These are phyloP conservation scores for Phalacrocorax carbo DNA, from an alignment of 2,113 vertebrate genomes.

Conservation along the genomic window DNA sequence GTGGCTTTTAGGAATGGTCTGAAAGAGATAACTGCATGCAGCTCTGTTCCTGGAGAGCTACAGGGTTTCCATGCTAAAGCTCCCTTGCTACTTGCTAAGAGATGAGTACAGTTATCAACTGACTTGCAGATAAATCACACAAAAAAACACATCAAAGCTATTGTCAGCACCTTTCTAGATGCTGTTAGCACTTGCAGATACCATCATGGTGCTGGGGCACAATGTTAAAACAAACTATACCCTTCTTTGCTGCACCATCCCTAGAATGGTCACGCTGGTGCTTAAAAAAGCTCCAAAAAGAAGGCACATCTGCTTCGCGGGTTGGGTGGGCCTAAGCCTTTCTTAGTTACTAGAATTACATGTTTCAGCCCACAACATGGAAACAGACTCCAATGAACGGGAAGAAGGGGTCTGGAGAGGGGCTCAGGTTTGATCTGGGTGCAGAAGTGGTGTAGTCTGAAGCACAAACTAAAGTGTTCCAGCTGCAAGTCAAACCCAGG, in stretches of 20 bases:
- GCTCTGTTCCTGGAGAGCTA: neutral
- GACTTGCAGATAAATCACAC: neutral
- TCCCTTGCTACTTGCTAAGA: neutral
- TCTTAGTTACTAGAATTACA: conserved; percentile 23
- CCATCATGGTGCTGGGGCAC: neutral
- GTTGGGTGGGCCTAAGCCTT: neutral
- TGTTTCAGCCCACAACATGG: conserved; percentile 7
- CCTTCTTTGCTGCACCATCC: neutral
- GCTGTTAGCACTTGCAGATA: neutral
- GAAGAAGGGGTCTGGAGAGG: conserved; percentile 5
- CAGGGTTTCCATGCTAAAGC: neutral
- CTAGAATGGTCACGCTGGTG: neutral
- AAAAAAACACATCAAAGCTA: neutral
- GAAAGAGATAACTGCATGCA: neutral
- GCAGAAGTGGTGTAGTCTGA: conserved; percentile 7
- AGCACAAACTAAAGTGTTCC: conserved; percentile 35
- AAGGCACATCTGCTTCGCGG: neutral
- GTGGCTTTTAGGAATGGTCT: neutral
- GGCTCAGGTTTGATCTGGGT: conserved; percentile 22
- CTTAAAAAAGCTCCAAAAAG: neutral
- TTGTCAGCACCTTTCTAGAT: neutral
- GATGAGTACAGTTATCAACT: neutral
- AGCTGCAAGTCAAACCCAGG: conserved; percentile 48
- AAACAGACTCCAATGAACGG: neutral
- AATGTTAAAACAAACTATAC: neutral